Evolutionary conservation across 2,797 vertebrate species (phyloP), one percentile per base, ranked within the genome.

Genomic region (Merluccius polli): DNA sequence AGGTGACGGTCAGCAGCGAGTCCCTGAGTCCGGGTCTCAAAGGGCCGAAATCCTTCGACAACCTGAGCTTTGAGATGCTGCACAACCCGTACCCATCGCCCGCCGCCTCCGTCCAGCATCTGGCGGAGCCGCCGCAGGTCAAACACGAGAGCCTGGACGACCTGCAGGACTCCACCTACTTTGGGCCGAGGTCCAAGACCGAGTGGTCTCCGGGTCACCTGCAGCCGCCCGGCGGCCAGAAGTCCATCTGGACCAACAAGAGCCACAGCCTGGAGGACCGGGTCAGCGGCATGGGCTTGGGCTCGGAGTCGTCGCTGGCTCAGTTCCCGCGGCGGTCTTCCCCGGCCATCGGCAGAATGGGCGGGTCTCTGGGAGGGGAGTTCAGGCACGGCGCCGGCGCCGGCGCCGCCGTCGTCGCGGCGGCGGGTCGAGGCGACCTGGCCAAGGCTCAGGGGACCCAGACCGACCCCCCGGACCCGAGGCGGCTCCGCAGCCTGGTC

Each of bases 131-230:
- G 81, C 92, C 92, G 59, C 89, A 93, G 35, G 91, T 74, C 0
- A 98, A 98, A 77, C 97, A 98, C 0, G 96, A 99, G 83, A 99
- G 96, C 86, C 86, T 98, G 36, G 96, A 99, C 18, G 96, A 98
- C 85, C 94, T 98, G 36, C 97, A 99, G 83, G 95, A 96, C 73
- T 98, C 97, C 41, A 99, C 98, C 0, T 99, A 99, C 83, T 99
- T 99, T 10, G 98, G 97, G 21, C 97, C 97, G 30, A 95, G 95
- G 4, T 93, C 96, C 0, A 76, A 94, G 65, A 85, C 90, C 0
- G 95, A 96, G 1, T 87, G 92, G 81, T 92, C 90, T 1, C 88
- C 91, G 4, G 84, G 78, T 33, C 91, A 91, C 59, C 89, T 90
- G 72, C 87, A 87, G 52, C 91, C 89, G 21, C 84, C 91, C 1